Evolutionary conservation across 2,888 invertebrate genomes (phyloP).

Genomic region (Ecliptopera silaceata): DNA sequence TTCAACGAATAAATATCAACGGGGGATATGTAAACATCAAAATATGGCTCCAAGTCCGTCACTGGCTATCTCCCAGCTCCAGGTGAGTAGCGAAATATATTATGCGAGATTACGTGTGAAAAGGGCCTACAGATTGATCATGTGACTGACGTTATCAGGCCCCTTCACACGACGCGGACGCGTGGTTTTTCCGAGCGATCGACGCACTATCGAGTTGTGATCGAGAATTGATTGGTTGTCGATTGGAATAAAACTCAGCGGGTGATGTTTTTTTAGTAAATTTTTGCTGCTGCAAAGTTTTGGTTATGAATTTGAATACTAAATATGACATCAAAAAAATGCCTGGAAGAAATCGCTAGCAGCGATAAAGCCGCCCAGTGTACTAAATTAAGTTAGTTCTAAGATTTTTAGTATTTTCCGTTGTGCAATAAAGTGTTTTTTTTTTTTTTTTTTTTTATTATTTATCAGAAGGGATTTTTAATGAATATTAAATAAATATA

Average conservation of each 20-base stretch:
- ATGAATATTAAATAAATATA: too few relatives aligned
- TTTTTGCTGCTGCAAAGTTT: background rate
- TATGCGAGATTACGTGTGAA: slow-evolving; percentile 64
- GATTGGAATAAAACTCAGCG: background rate
- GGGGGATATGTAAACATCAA: slow-evolving; percentile 24
- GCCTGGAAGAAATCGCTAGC: too few relatives aligned
- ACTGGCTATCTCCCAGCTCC: slow-evolving; percentile 37
- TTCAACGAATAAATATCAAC: background rate
- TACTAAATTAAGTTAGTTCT: too few relatives aligned
- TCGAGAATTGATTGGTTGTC: slow-evolving; percentile 13
- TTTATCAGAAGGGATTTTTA: too few relatives aligned
- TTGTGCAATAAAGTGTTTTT: too few relatives aligned
- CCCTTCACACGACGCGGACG: slow-evolving; percentile 29
- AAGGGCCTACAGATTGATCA: slow-evolving; percentile 58
- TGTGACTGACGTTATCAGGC: slow-evolving; percentile 39
- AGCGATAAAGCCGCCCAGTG: too few relatives aligned
- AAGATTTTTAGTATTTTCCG: too few relatives aligned
- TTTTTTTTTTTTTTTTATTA: too few relatives aligned
- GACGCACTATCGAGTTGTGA: slow-evolving; percentile 20
- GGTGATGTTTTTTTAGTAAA: background rate
- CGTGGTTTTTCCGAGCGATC: slow-evolving; percentile 24
- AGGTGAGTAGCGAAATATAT: slow-evolving; percentile 61
- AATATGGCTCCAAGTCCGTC: slow-evolving; percentile 35
- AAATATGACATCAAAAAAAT: too few relatives aligned
- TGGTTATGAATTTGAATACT: too few relatives aligned